Percentiles rank a stretch among this genome's conserved stretches.
Evolutionary conservation across 2,113 vertebrate species (phyloP).

Genomic region (Sprattus sprattus): DNA sequence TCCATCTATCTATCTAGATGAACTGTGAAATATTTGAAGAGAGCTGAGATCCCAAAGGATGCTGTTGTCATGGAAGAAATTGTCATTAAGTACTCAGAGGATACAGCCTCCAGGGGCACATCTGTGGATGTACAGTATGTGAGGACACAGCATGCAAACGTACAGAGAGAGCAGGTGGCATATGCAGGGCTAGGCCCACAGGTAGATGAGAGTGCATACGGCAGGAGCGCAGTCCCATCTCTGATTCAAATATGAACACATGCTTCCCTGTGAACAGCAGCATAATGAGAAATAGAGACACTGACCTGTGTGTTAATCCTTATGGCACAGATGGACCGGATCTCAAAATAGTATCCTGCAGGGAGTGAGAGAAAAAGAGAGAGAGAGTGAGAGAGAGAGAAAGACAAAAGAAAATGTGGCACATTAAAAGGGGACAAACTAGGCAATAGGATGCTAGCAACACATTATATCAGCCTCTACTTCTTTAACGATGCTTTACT

Average conservation of each 20-base stretch:
- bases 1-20: no score
- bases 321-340: conserved; percentile 80
- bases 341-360: conserved; percentile 81
- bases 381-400: conserved; percentile 31
- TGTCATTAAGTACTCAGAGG: not conserved
- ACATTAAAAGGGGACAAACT: not conserved
- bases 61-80: not conserved
- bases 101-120: not conserved
- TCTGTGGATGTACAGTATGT: not conserved
- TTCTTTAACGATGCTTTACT: not conserved
- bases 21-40: no score
- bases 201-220: not conserved
- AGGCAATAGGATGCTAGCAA: not conserved
- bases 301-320: conserved; percentile 81
- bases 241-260: not conserved
- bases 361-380: conserved; percentile 11
- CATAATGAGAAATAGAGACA: conserved; percentile 35
- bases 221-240: not conserved
- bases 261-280: not conserved
- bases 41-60: no score
- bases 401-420: not conserved
- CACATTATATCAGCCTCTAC: not conserved
- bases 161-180: not conserved
- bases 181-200: not conserved
- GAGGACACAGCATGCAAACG: not conserved